phyloP scores from a whole-genome alignment of 2,888 invertebrate species.

The Mylabris sibirica region DNA sequence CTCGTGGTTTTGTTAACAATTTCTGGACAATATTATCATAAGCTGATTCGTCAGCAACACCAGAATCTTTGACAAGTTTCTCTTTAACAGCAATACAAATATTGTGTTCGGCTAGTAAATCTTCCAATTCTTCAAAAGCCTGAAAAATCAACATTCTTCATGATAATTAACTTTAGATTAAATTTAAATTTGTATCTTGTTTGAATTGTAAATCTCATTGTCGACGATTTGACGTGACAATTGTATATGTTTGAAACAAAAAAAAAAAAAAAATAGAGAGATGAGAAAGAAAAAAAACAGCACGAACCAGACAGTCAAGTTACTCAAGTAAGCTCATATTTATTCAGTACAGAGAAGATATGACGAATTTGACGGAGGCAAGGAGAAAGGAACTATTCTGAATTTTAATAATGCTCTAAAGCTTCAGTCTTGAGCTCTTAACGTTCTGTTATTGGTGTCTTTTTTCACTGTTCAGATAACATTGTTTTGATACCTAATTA shows the following conservation, averaged over 20 bases:
- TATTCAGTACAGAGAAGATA: too few relatives aligned
- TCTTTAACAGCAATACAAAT: constrained; percentile 96
- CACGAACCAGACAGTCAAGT: too few relatives aligned
- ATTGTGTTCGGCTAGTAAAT: constrained; percentile 78
- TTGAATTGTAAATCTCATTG: not conserved
- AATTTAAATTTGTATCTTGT: not conserved
- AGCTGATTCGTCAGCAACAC: constrained; percentile 86
- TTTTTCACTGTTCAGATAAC: not conserved
- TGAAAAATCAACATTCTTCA: constrained; percentile 59
- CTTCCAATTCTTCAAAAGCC: constrained; percentile 95
- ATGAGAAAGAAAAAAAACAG: too few relatives aligned
- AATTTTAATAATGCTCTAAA: not conserved
- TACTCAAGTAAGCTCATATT: too few relatives aligned
- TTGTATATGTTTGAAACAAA: too few relatives aligned
- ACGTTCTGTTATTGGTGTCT: not conserved
- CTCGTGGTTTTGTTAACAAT: constrained; percentile 84
- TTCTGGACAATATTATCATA: constrained; percentile 89
- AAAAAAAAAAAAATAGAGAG: not conserved
- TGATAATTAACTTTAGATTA: not conserved
- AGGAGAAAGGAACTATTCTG: not conserved
- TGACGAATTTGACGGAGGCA: too few relatives aligned
- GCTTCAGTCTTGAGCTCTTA: not conserved
- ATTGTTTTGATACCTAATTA: not conserved
- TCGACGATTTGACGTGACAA: too few relatives aligned
- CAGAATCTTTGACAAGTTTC: constrained; percentile 93